Conservation (phyloP, 2,113 vertebrate species). For the Psittacula cyanocephala region DNA sequence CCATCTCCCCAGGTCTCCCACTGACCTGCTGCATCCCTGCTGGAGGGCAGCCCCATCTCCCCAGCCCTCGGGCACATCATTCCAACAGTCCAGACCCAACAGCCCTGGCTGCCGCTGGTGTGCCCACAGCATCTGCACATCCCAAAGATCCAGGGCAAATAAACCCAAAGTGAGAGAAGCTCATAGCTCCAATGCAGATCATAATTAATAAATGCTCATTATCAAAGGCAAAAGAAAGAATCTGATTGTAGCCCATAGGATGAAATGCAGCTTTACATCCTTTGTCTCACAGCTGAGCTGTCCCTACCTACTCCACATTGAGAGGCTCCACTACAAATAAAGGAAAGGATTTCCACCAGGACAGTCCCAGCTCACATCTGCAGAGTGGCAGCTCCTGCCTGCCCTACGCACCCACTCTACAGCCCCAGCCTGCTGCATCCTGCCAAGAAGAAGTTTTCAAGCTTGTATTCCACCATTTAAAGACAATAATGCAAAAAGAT, state of each 20-base stretch:
- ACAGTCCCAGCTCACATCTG: not conserved
- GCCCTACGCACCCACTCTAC: accelerated
- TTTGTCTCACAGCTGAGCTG: not conserved
- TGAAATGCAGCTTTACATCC: not conserved
- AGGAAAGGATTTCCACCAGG: not conserved
- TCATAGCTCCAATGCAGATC: not conserved
- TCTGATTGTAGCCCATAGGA: accelerated
- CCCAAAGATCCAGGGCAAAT: accelerated
- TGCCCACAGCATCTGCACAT: not conserved
- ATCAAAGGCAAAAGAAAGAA: not conserved
- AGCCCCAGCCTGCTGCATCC: not conserved
- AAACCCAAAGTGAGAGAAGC: not conserved
- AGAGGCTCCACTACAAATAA: not conserved
- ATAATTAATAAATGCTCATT: not conserved
- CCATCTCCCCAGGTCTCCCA: not conserved
- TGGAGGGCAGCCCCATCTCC: not conserved
- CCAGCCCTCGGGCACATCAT: accelerated
- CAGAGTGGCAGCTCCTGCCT: not conserved
- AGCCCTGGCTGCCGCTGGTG: accelerated
- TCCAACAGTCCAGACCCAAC: not conserved
- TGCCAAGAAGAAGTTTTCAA: accelerated
- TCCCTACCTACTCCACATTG: accelerated
- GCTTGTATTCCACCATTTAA: not conserved
- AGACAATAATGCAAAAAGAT: not conserved
- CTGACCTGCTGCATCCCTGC: accelerated